Percentiles rank a stretch among this genome's conserved stretches.
These are phyloP conservation scores for Ostrea denselamellosa DNA, from an alignment of 1,140 invertebrate species.

Conservation along the genomic window DNA sequence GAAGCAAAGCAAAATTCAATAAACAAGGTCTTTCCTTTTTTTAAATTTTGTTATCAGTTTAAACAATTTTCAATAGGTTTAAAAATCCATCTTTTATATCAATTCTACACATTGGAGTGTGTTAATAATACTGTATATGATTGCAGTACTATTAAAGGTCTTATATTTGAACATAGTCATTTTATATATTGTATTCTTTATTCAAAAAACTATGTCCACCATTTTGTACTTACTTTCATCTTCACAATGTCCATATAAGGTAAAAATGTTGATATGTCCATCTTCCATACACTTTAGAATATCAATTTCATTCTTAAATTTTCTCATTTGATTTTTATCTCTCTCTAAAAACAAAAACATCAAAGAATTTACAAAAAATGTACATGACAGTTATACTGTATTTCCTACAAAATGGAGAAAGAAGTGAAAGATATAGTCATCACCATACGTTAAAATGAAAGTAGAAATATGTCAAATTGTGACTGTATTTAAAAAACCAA, in stretches of 20 bases:
- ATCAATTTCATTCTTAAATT: not conserved
- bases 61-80: too few relatives aligned
- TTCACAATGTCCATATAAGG: not conserved
- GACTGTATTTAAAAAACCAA: too few relatives aligned
- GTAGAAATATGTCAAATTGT: too few relatives aligned
- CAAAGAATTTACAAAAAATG: not conserved
- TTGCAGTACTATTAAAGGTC: not conserved
- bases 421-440: too few relatives aligned
- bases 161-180: not conserved
- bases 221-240: not conserved
- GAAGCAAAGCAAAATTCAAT: not conserved
- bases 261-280: not conserved
- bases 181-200: not conserved
- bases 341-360: not conserved
- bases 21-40: not conserved
- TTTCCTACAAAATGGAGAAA: too few relatives aligned
- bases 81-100: too few relatives aligned
- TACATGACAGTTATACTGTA: not conserved
- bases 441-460: too few relatives aligned
- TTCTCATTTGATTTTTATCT: not conserved
- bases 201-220: not conserved
- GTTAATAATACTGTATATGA: too few relatives aligned
- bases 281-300: not conserved
- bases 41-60: not conserved
- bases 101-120: too few relatives aligned